Evolutionary conservation across 2,797 vertebrate species (phyloP).

Genomic region (Rhinatrema bivittatum): DNA sequence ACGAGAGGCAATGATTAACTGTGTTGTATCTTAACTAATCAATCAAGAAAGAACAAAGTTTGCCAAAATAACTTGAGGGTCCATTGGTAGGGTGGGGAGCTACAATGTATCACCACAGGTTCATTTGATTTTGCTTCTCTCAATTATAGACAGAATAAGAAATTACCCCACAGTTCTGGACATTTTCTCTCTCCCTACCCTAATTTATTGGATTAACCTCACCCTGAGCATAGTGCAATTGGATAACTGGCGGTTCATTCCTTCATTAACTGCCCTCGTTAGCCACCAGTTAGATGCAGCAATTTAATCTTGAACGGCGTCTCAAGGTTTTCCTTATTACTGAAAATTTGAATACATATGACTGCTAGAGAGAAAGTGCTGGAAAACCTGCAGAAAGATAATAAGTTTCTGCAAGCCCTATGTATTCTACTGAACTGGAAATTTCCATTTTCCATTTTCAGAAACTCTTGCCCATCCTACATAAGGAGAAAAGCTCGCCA

Average conservation of each 20-base stretch:
- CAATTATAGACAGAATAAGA: conserved; percentile 10
- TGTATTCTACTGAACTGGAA: not conserved
- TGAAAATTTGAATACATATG: not conserved
- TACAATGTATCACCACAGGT: conserved; percentile 6
- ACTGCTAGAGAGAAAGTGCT: too few relatives aligned
- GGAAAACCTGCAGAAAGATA: not conserved
- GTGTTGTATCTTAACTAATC: too few relatives aligned
- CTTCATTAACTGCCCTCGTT: not conserved
- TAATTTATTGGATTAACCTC: not conserved
- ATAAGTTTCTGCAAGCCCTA: not conserved
- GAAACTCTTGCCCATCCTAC: not conserved
- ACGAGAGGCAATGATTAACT: too few relatives aligned
- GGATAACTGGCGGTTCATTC: not conserved
- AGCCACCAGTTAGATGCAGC: not conserved
- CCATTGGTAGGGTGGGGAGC: too few relatives aligned
- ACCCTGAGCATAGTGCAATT: conserved; percentile 6
- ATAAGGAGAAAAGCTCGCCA: not conserved
- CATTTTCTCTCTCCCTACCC: conserved; percentile 21
- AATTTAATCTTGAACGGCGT: not conserved
- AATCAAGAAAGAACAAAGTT: too few relatives aligned
- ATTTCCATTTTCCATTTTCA: not conserved
- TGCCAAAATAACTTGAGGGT: too few relatives aligned
- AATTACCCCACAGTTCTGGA: conserved; percentile 3
- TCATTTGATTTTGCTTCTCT: conserved; percentile 15
- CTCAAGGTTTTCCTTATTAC: accelerated